A percentile compares a stretch with the other conserved stretches of the same genome.
Evolutionary conservation across 2,888 invertebrate species (phyloP).

Genomic region (Ariolimax columbianus): DNA sequence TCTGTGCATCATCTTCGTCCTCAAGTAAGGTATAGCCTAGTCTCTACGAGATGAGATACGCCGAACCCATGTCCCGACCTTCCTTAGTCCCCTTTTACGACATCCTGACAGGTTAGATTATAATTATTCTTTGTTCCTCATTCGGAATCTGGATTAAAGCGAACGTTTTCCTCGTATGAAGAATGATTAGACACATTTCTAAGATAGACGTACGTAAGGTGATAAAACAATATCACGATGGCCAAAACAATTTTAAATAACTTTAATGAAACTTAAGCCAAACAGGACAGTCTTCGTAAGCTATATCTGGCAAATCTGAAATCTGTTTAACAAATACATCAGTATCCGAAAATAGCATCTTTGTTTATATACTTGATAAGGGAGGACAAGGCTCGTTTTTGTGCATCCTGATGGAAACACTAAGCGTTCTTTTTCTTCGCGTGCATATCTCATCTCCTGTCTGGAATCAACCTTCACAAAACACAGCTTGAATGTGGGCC

Average conservation of each 20-base stretch:
- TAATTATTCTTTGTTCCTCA: no score
- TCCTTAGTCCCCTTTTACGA: no score
- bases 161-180: no score
- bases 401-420: background rate
- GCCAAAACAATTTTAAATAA: background rate
- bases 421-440: background rate
- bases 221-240: background rate
- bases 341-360: background rate
- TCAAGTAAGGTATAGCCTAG: no score
- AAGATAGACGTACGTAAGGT: background rate
- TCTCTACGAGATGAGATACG: no score
- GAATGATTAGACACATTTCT: no score
- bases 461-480: background rate
- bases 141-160: no score
- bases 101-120: no score
- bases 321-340: constrained; percentile 7
- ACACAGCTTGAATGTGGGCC: background rate
- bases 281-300: background rate
- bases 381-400: background rate
- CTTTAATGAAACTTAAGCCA: background rate
- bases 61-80: no score
- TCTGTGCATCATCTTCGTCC: no score
- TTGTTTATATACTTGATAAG: background rate
- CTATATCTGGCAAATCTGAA: background rate
- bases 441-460: background rate